Evolutionary conservation across 2,113 vertebrate species (phyloP).

Genomic region (Lophura nycthemera): DNA sequence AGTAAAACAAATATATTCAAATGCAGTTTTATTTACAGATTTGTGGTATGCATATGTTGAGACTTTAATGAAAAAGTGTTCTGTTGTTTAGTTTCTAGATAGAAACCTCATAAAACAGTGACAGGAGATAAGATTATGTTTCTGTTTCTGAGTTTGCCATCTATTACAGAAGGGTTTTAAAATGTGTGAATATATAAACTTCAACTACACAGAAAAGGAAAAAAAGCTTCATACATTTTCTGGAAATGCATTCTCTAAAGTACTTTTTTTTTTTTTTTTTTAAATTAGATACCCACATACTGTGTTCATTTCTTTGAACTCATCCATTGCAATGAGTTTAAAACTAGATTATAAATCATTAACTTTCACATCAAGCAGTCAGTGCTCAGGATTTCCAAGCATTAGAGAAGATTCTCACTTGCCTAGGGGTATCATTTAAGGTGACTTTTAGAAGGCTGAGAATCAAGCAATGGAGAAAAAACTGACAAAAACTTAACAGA

Average conservation of each 20-base stretch:
- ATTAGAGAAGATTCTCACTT: slow-evolving; percentile 20
- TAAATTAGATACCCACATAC: slow-evolving; percentile 35
- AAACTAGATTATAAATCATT: slow-evolving; percentile 70
- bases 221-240: slow-evolving; percentile 13
- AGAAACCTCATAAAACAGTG: neutral
- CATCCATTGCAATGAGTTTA: slow-evolving; percentile 33
- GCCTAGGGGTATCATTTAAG: slow-evolving; percentile 44
- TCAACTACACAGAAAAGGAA: neutral
- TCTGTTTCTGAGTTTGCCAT: neutral
- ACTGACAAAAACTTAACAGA: neutral
- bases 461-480: neutral
- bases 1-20: rapidly evolving
- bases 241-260: slow-evolving; percentile 20
- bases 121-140: neutral
- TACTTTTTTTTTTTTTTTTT: slow-evolving; percentile 40
- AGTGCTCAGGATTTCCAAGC: slow-evolving; percentile 30
- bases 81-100: neutral
- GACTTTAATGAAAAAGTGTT: neutral
- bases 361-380: slow-evolving; percentile 55
- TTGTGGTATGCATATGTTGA: neutral
- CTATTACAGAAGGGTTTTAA: neutral
- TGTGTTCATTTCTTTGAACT: slow-evolving; percentile 60
- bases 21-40: neutral
- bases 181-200: slow-evolving; percentile 3
- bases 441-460: neutral